phyloP scores from a whole-genome alignment of 2,888 invertebrate species.

The Gortyna flavago region DNA sequence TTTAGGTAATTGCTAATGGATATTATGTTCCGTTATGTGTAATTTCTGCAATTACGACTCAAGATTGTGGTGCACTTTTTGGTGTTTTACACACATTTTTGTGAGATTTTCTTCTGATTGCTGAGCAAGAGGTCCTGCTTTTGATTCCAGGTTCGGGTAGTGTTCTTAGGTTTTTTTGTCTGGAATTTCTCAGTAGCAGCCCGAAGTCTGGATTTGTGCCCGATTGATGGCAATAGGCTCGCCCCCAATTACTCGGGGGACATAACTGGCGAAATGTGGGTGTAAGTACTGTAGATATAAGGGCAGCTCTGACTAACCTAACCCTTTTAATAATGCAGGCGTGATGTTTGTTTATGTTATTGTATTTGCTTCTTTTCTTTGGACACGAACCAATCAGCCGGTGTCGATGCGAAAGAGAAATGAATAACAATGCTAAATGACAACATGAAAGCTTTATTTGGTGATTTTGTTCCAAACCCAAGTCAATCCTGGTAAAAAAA shows the following conservation, averaged over 20 bases:
- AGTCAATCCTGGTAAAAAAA: background rate
- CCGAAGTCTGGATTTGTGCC: background rate
- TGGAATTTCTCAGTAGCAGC: background rate
- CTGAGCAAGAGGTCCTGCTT: background rate
- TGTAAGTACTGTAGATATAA: background rate
- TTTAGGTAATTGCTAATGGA: conserved; percentile 53
- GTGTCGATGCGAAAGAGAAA: background rate
- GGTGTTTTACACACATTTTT: conserved; percentile 42
- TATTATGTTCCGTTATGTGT: conserved; percentile 56
- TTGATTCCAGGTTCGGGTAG: background rate
- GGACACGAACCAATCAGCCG: background rate
- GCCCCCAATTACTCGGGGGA: background rate
- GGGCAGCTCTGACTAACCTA: background rate
- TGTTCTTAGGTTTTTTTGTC: background rate
- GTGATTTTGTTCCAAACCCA: background rate
- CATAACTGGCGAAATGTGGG: background rate
- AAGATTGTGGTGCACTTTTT: conserved; percentile 23
- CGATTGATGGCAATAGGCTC: background rate
- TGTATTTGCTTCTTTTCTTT: background rate
- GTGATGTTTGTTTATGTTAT: background rate
- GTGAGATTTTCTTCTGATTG: background rate
- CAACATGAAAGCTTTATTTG: background rate
- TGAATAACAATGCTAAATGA: background rate
- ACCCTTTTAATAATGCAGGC: background rate
- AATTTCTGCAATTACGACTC: conserved; percentile 55